Evolutionary conservation across 2,888 invertebrate species (phyloP).

Genomic region (Steinernema hermaphroditum): DNA sequence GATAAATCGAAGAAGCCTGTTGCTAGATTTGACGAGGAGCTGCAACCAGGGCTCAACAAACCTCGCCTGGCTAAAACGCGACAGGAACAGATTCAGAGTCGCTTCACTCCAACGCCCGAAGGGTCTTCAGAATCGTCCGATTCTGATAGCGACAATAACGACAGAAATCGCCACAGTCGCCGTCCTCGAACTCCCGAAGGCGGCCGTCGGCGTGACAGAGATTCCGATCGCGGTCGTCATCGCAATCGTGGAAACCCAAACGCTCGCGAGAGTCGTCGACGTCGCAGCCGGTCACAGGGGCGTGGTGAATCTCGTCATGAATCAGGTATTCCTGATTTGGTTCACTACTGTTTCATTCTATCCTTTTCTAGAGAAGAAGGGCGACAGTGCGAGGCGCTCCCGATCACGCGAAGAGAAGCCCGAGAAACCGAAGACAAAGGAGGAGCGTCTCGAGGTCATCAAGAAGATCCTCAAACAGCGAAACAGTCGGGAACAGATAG

Average conservation of each 20-base stretch:
- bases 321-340: neutral
- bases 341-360: too few species aligned
- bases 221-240: neutral
- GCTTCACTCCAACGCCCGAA: conserved; percentile 5
- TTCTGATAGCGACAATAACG: neutral
- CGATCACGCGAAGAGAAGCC: too few species aligned
- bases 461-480: conserved; percentile 37
- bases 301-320: neutral
- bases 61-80: neutral
- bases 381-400: too few species aligned
- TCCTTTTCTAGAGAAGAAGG: too few species aligned
- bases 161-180: neutral
- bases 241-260: neutral
- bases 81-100: neutral
- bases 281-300: neutral
- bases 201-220: neutral
- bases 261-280: neutral
- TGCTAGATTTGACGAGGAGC: conserved; percentile 5
- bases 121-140: neutral
- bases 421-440: neutral
- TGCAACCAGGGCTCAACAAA: neutral
- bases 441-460: conserved; percentile 36
- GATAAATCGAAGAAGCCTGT: conserved; percentile 5
- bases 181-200: neutral
- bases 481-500: conserved; percentile 37